Conservation (phyloP, 2,113 vertebrate species). For the Cygnus atratus region DNA sequence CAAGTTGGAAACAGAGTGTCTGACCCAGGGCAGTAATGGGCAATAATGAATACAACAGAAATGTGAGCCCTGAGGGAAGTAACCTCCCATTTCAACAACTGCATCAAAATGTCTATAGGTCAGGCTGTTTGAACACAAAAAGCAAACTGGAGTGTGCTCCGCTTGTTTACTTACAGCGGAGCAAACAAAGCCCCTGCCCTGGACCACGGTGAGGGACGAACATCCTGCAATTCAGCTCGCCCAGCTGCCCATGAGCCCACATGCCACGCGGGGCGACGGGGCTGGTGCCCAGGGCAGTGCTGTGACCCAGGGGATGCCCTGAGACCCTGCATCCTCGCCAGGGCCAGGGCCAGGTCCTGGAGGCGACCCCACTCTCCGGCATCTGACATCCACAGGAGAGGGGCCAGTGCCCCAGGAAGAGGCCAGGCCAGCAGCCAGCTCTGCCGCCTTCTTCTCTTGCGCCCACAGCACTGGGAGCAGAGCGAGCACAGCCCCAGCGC, state of each 20-base stretch:
- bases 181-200: neutral
- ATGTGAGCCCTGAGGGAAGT: neutral
- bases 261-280: too few relatives aligned
- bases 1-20: neutral
- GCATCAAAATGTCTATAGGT: neutral
- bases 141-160: accelerated
- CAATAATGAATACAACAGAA: neutral
- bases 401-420: neutral
- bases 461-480: neutral
- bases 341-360: neutral
- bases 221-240: accelerated
- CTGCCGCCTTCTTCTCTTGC: neutral
- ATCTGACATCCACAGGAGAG: neutral
- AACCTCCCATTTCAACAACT: neutral
- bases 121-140: neutral
- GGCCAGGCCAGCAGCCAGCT: neutral
- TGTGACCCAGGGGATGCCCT: too few relatives aligned
- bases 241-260: accelerated
- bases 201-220: neutral
- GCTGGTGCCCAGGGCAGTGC: neutral
- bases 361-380: neutral
- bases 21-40: neutral
- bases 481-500: neutral
- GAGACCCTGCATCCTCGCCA: accelerated
- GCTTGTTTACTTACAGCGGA: neutral